Evolutionary conservation across 2,113 vertebrate species (phyloP), one percentile per base, ranked within the genome.

Genomic region (Platycercus adscitus): DNA sequence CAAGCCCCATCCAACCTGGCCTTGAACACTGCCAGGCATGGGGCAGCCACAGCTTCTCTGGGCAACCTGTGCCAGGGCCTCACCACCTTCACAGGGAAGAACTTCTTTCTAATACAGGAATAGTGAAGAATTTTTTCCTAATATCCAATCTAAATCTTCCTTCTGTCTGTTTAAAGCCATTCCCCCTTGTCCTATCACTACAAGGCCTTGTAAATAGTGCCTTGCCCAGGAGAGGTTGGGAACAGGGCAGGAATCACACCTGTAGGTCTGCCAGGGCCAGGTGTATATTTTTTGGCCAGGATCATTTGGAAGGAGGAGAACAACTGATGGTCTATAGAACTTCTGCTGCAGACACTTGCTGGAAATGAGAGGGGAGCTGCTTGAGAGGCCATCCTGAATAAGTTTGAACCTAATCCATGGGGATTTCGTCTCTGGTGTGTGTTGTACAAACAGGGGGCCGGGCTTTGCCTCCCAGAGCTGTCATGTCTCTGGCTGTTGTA

Each of bases 351-450:
- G 77, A 21, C 8, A 44, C 21, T 7, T 28, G 24, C 24, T 81
- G 11, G 23, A 28, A 68, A 39, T 0, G 0, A 80, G 56, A 85
- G 16, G 20, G 4, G 12, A 72, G 7, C 49, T 43, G 35, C 53
- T 61, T 0, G 0, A 58, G 82, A 69, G 28, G 7, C 64, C 1
- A 2, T 28, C 61, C 81, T 13, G 29, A 21, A 10, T 6, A 0
- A 0, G 10, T 0, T n/a, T 49, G 41, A 53, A 60, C 28, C 37
- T 41, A 66, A 63, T 2, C 2, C 4, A 69, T 11, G 28, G 31
- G 58, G 49, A 18, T 52, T 56, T 83, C 3, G 2, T 43, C 72
- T 60, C 61, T 61, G 61, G 47, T n/a, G 24, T 18, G 9, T 12
- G 56, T 33, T 41, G 35, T n/a, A 53, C 3, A 3, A 79, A 19